Base-by-base conservation (phyloP, 2,113 vertebrate genomes). In the Cynocephalus volans region DNA sequence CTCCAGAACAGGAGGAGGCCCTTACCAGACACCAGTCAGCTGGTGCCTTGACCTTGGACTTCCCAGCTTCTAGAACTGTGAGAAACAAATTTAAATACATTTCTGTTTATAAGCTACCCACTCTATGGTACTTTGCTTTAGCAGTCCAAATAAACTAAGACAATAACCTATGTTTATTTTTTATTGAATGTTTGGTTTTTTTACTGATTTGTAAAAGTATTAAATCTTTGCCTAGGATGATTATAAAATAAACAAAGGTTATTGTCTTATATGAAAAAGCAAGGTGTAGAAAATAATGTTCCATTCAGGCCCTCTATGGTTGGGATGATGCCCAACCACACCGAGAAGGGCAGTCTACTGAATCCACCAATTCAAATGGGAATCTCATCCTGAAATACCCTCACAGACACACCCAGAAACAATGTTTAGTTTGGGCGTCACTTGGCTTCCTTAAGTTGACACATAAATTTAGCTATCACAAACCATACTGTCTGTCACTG, bases 181-280 rank as follows among this genome's bases (percentile, higher is more conserved):
- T 52, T 69, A 54, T 45, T 79, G 15, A 73, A 52, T 54, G 83
- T 3, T 69, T 88, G 28, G 13, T 11, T 28, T 56, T 81, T 81
- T 82, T 58, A n/a, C 12, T 45, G 54, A 58, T 65, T 69, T 88
- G 24, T 62, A 54, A 15, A 11, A 50, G n/a, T 75, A 69, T 58
- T 72, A 64, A 54, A 93, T 19, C 6, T 54, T 90, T 90, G 56
- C 69, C 18, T 81, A 76, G 50, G 26, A 81, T 79, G 23, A 75
- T 50, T 58, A 93, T 73, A 93, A 60, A 75, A 58, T 67, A 48
- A 88, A 67, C 48, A 75, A 89, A 94, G 12, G 41, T 13, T 81
- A 28, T 54, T 72, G 26, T 88, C 45, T 75, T 82, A 41, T 45
- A 73, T 45, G 33, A 17, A 52, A 92, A 67, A 86, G 26, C 41